Conservation (phyloP, 2,113 vertebrate genomes). For the Charina bottae region DNA sequence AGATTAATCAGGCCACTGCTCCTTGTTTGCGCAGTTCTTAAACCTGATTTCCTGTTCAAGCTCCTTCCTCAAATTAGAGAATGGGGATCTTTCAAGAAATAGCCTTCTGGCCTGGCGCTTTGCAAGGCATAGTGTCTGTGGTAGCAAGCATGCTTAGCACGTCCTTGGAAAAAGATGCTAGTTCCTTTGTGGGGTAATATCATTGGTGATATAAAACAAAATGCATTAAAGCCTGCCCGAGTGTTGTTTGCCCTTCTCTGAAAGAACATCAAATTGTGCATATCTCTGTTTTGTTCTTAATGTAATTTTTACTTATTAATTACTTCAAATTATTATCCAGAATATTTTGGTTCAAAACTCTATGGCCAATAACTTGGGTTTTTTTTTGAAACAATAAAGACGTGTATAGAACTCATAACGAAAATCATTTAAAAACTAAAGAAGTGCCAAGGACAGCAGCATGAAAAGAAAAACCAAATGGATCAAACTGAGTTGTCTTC, state of each 20-base stretch:
- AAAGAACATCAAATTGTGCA: neutral
- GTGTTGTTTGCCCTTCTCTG: neutral
- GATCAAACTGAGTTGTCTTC: neutral
- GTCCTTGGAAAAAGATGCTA: neutral
- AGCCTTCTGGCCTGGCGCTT: too few species aligned
- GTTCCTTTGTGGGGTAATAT: neutral
- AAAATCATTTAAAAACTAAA: neutral
- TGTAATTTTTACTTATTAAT: neutral
- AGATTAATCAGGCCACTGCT: neutral
- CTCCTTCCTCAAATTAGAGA: neutral
- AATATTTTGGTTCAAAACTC: neutral
- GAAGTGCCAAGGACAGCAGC: neutral
- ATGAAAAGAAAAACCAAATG: neutral
- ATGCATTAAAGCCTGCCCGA: neutral
- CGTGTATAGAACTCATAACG: neutral
- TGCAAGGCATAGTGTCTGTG: neutral
- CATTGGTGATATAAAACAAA: neutral
- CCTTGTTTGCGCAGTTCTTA: neutral
- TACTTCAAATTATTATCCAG: neutral
- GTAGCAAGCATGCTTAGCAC: neutral
- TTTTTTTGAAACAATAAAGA: neutral
- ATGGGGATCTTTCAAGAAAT: neutral
- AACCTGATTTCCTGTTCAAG: neutral
- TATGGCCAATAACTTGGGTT: neutral
- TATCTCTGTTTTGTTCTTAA: neutral